Conservation (phyloP, 2,797 vertebrate species). For the Trematomus bernacchii region DNA sequence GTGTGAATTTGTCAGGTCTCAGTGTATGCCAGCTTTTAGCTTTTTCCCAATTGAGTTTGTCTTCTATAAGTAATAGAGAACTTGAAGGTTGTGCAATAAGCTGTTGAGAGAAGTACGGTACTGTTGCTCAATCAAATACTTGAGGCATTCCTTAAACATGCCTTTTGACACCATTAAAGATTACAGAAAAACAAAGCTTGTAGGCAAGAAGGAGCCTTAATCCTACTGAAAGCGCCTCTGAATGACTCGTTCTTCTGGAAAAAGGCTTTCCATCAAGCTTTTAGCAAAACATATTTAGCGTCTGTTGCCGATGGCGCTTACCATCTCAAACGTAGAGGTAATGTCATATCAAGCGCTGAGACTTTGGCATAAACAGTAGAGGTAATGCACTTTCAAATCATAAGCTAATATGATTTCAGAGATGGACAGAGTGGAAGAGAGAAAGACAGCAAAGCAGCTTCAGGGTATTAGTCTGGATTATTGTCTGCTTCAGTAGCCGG, state of each 20-base stretch:
- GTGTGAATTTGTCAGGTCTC: slow-evolving; percentile 22
- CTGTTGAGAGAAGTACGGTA: slow-evolving; percentile 30
- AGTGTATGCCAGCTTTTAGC: background rate
- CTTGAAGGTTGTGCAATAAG: slow-evolving; percentile 35
- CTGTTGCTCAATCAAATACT: slow-evolving; percentile 50
- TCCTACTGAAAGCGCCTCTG: slow-evolving; percentile 23
- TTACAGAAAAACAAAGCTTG: slow-evolving; percentile 33
- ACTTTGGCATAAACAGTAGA: slow-evolving; percentile 71
- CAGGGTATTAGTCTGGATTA: slow-evolving; percentile 77
- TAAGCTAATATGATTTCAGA: slow-evolving; percentile 78
- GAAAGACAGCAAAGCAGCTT: slow-evolving; percentile 68
- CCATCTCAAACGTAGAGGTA: slow-evolving; percentile 61
- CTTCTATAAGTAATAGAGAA: slow-evolving; percentile 23
- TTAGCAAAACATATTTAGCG: slow-evolving; percentile 51
- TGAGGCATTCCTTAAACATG: slow-evolving; percentile 27
- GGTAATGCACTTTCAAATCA: slow-evolving; percentile 80
- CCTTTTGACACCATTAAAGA: slow-evolving; percentile 37
- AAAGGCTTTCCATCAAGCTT: slow-evolving; percentile 54
- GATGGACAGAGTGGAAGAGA: slow-evolving; percentile 71
- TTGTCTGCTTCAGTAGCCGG: slow-evolving; percentile 75
- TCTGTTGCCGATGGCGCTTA: slow-evolving; percentile 45
- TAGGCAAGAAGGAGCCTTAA: slow-evolving; percentile 29
- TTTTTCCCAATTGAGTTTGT: background rate
- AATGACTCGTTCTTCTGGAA: slow-evolving; percentile 27
- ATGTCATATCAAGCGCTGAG: slow-evolving; percentile 63